phyloP scores from a whole-genome alignment of 2,888 invertebrate genomes.

The Hemistola chrysoprasaria region DNA sequence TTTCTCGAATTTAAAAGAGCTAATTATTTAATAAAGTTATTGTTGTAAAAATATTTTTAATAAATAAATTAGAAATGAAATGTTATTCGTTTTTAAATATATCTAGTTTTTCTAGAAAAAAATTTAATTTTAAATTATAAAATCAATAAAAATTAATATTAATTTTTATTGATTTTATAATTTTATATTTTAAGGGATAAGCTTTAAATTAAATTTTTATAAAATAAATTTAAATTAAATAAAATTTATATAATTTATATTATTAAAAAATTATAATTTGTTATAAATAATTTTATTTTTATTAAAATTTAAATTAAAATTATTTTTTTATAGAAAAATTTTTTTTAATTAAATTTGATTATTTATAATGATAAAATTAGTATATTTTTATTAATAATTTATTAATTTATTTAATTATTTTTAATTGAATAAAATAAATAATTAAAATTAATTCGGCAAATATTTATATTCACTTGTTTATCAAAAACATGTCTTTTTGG shows the following conservation, averaged over 20 bases:
- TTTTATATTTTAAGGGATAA: constrained; percentile 82
- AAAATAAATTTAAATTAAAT: constrained; percentile 53
- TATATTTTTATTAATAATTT: constrained; percentile 57
- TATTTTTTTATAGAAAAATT: constrained; percentile 68
- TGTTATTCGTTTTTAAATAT: constrained; percentile 85
- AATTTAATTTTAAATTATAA: constrained; percentile 77
- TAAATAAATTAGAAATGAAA: constrained; percentile 84
- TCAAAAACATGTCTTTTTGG: constrained; percentile 89
- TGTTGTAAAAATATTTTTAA: constrained; percentile 84
- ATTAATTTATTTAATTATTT: constrained; percentile 42
- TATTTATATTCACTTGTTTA: constrained; percentile 86
- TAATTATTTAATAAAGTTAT: constrained; percentile 81
- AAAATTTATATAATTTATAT: constrained; percentile 81
- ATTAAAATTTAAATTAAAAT: constrained; percentile 58
- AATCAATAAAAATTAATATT: constrained; percentile 51
- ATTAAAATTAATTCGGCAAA: constrained; percentile 85
- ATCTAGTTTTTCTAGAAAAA: constrained; percentile 86
- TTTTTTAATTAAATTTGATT: constrained; percentile 65
- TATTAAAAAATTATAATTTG: constrained; percentile 79
- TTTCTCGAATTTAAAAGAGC: constrained; percentile 85
- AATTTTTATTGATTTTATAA: constrained; percentile 40
- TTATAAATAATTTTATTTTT: constrained; percentile 64
- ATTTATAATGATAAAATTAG: constrained; percentile 84
- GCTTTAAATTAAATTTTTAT: constrained; percentile 82
- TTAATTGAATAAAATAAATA: constrained; percentile 55